Evolutionary conservation across 2,113 vertebrate species (phyloP).

Genomic region (Dicaeum eximium): DNA sequence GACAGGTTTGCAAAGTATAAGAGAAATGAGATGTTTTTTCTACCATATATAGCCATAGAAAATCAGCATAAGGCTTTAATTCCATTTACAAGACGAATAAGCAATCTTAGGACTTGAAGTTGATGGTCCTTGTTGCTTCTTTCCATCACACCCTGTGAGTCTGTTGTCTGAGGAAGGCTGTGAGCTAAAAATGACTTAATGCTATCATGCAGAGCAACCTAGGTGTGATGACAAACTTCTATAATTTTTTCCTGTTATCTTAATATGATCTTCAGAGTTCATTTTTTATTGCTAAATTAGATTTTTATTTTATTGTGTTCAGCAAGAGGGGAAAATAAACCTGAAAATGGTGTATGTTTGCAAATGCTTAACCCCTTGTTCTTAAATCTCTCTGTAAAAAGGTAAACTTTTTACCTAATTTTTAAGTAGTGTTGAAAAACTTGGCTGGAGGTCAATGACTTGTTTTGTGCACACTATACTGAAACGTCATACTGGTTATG

Average conservation of each 20-base stretch:
- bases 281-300: neutral
- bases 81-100: neutral
- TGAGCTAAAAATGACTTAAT: neutral
- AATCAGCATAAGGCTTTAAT: neutral
- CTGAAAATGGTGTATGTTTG: neutral
- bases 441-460: neutral
- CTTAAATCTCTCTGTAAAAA: neutral
- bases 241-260: neutral
- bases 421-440: neutral
- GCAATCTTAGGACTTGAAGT: neutral
- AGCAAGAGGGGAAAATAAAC: neutral
- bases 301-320: neutral
- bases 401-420: neutral
- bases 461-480: neutral
- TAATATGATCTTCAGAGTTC: neutral
- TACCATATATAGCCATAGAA: neutral
- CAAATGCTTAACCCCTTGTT: neutral
- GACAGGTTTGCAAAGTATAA: neutral
- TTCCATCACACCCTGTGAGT: neutral
- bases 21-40: neutral
- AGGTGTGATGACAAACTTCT: neutral
- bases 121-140: rapidly evolving
- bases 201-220: neutral
- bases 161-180: neutral
- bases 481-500: neutral